phyloP scores from a whole-genome alignment of 1,140 invertebrate species.

The Drosophila lini region DNA sequence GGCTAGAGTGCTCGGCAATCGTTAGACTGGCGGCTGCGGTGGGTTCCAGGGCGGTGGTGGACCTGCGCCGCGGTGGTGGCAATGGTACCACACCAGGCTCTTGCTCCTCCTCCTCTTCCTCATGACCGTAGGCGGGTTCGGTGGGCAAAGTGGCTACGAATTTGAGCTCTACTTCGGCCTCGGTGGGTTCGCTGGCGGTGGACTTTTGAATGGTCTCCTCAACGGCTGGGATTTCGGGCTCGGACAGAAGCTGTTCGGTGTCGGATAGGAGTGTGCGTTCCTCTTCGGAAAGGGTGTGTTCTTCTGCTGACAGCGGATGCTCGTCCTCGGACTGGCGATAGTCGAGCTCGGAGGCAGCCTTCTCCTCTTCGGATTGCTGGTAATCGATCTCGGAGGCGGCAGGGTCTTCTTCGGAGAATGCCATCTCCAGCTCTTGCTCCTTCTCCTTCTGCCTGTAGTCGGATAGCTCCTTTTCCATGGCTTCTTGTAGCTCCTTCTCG shows the following conservation, averaged over 20 bases:
- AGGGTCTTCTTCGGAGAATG: constrained; percentile 43
- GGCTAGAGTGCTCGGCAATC: constrained; percentile 49
- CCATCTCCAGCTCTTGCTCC: constrained; percentile 23
- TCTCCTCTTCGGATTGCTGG: constrained; percentile 35
- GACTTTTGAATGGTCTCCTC: constrained; percentile 36
- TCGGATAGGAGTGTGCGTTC: constrained; percentile 34
- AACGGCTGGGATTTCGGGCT: constrained; percentile 1
- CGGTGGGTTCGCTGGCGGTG: constrained; percentile 53
- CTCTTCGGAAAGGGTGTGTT: constrained; percentile 30
- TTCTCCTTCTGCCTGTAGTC: constrained; percentile 56
- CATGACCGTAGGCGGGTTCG: constrained; percentile 49
- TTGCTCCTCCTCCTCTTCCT: constrained; percentile 16
- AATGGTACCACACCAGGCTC: constrained; percentile 45
- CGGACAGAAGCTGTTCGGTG: constrained; percentile 22
- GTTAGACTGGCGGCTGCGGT: constrained; percentile 27
- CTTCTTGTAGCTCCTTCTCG: constrained; percentile 62
- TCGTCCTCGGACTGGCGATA: constrained; percentile 44
- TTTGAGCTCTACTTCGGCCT: constrained; percentile 57
- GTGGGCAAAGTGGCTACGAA: constrained; percentile 61
- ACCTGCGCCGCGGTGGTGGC: constrained; percentile 75
- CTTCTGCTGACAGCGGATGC: constrained; percentile 16
- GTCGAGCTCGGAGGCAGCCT: constrained; percentile 37
- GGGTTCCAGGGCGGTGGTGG: constrained; percentile 65
- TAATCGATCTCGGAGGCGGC: constrained; percentile 43
- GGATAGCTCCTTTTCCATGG: constrained; percentile 67